Conservation (phyloP, 2,113 vertebrate species). For the Misgurnus mizolepis region DNA sequence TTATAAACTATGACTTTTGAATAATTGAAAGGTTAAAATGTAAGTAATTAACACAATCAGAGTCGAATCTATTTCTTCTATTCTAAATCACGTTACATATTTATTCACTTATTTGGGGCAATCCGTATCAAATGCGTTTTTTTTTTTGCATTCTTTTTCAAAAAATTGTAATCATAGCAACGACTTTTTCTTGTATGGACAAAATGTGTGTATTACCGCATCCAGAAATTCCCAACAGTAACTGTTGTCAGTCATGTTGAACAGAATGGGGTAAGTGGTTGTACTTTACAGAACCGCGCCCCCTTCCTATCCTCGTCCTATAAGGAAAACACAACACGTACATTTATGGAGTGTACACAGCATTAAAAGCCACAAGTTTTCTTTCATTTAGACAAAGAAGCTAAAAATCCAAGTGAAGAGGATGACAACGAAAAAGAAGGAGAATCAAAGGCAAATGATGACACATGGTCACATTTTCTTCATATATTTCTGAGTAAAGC, state of each 20-base stretch:
- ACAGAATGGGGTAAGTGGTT: not conserved
- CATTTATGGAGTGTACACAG: not conserved
- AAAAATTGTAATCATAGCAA: too few species aligned
- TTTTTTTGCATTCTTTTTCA: too few species aligned
- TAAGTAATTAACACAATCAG: too few species aligned
- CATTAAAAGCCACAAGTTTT: not conserved
- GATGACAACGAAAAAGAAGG: constrained; percentile 22
- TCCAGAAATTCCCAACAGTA: not conserved
- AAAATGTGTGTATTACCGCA: not conserved
- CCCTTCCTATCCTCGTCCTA: not conserved
- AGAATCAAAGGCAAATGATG: not conserved
- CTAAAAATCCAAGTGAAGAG: not conserved
- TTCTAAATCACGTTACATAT: too few species aligned
- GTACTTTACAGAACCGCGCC: too few species aligned
- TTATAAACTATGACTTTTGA: too few species aligned
- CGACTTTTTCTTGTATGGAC: too few species aligned
- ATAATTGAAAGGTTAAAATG: too few species aligned
- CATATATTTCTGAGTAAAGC: too few species aligned
- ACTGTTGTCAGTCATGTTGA: not conserved
- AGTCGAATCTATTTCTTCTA: too few species aligned
- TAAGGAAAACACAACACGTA: not conserved
- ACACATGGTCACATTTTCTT: not conserved
- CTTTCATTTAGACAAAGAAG: not conserved
- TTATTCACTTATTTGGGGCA: too few species aligned
- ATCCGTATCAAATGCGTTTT: too few species aligned